Evolutionary conservation across 2,113 vertebrate species (phyloP).

Genomic region (Hyaena hyaena): DNA sequence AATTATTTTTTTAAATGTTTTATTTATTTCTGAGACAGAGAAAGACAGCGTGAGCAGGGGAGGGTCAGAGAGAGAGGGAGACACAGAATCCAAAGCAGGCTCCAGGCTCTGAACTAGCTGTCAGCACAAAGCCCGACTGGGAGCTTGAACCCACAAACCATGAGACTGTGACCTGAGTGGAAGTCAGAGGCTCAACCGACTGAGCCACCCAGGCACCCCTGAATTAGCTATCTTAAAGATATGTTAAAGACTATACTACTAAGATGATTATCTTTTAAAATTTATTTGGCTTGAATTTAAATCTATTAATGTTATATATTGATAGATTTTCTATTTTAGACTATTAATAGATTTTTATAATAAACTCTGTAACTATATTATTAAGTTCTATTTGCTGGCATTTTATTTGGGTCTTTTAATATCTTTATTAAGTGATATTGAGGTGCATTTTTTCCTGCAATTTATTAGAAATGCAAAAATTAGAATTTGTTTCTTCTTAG

Average conservation of each 20-base stretch:
- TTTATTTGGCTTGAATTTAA: conserved; percentile 42
- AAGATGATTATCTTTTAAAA: conserved; percentile 24
- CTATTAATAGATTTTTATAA: background rate
- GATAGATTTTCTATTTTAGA: conserved; percentile 45
- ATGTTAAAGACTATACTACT: background rate
- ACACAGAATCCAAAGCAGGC: too few species aligned
- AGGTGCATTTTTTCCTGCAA: background rate
- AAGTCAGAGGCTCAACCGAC: too few species aligned
- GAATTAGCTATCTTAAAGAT: conserved; percentile 22
- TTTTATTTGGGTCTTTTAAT: conserved; percentile 16
- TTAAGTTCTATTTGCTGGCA: background rate
- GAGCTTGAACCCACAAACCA: too few species aligned
- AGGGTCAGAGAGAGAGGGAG: too few species aligned
- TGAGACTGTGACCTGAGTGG: too few species aligned
- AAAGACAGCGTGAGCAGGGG: too few species aligned
- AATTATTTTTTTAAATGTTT: too few species aligned
- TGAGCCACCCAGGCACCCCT: background rate
- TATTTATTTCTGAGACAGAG: too few species aligned
- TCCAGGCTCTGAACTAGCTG: too few species aligned
- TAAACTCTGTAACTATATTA: background rate
- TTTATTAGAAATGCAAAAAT: conserved; percentile 22
- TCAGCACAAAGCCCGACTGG: too few species aligned
- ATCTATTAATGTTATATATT: background rate
- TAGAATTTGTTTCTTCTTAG: conserved; percentile 3
- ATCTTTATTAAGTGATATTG: background rate